Evolutionary conservation across 2,113 vertebrate genomes (phyloP).

Genomic region (Gorsachius goisagi): DNA sequence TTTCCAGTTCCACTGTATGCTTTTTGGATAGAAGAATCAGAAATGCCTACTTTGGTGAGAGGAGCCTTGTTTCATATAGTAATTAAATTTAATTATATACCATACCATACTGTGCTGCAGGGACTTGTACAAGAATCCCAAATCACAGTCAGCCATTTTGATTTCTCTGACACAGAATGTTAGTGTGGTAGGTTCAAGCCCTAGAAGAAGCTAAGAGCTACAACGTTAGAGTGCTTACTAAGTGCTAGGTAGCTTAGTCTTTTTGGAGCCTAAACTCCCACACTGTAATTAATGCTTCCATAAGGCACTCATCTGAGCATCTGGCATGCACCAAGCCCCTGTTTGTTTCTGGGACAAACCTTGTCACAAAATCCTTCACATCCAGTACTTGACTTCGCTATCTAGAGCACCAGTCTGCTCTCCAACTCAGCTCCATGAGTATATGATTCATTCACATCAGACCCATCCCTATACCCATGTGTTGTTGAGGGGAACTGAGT

Average conservation of each 20-base stretch:
- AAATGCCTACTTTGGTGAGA: background rate
- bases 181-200: background rate
- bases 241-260: background rate
- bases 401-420: background rate
- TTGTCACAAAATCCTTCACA: background rate
- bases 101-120: constrained; percentile 61
- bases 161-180: background rate
- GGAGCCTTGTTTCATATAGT: constrained; percentile 68
- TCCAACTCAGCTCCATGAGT: background rate
- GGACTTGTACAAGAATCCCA: constrained; percentile 65
- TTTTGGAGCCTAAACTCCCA: background rate
- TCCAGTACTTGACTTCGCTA: background rate
- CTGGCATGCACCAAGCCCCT: background rate
- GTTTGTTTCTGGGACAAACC: background rate
- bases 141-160: constrained; percentile 57
- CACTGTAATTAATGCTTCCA: background rate
- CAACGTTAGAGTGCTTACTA: background rate
- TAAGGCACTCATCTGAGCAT: background rate
- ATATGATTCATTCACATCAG: background rate
- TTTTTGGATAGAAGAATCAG: background rate
- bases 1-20: background rate
- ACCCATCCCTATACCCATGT: background rate
- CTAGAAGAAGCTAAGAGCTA: background rate
- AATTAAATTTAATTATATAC: constrained; percentile 72
- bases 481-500: background rate